phyloP scores from a whole-genome alignment of 2,888 invertebrate species.

The Slavum lentiscoides region DNA sequence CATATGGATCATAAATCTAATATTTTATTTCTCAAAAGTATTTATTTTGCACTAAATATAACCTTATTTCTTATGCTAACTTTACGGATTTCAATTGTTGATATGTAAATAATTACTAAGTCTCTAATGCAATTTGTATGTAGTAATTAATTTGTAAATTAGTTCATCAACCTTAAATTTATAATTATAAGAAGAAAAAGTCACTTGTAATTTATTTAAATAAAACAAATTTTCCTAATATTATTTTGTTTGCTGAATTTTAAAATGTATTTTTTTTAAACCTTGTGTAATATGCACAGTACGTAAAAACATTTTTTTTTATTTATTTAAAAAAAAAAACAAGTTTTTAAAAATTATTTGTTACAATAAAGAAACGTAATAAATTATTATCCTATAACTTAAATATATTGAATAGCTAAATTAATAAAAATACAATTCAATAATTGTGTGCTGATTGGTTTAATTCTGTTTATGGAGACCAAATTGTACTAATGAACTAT shows the following conservation, averaged over 20 bases:
- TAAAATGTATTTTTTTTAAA: not conserved
- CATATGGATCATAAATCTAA: not conserved
- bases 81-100: conserved; percentile 16
- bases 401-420: too few species aligned
- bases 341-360: not conserved
- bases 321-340: not conserved
- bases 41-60: conserved; percentile 27
- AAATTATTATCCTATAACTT: too few species aligned
- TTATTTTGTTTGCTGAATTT: conserved; percentile 3
- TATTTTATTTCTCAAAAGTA: conserved; percentile 8
- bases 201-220: conserved; percentile 46
- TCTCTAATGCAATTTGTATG: conserved; percentile 24
- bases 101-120: conserved; percentile 13
- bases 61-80: conserved; percentile 30
- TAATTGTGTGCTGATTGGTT: too few species aligned
- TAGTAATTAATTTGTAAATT: conserved; percentile 31
- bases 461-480: too few species aligned
- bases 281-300: not conserved
- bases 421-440: too few species aligned
- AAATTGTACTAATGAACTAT: too few species aligned
- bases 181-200: conserved; percentile 33
- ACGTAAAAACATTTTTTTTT: not conserved
- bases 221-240: conserved; percentile 46
- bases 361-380: not conserved
- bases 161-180: conserved; percentile 25